phyloP scores from a whole-genome alignment of 2,113 vertebrate species.

The Tragelaphus imberbis region DNA sequence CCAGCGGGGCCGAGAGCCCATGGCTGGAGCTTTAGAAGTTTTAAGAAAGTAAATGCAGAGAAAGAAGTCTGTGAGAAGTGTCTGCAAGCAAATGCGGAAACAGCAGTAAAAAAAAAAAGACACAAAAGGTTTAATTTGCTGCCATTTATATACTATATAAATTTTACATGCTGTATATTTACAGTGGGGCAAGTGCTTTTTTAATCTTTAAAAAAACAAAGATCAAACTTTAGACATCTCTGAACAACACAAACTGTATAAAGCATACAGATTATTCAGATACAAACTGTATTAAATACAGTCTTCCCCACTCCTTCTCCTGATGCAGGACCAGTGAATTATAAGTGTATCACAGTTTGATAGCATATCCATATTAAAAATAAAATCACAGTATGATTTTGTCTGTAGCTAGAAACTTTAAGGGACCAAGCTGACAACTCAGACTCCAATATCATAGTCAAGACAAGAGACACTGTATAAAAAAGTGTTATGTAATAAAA shows the following conservation, averaged over 20 bases:
- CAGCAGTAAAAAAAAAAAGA: slow-evolving; percentile 13
- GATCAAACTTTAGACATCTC: slow-evolving; percentile 87
- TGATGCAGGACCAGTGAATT: slow-evolving; percentile 89
- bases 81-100: neutral
- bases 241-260: slow-evolving; percentile 88
- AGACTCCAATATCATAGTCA: slow-evolving; percentile 76
- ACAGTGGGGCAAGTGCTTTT: slow-evolving; percentile 89
- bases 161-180: slow-evolving; percentile 96
- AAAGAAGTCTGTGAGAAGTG: neutral
- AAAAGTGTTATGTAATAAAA: slow-evolving; percentile 82
- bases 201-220: slow-evolving; percentile 87
- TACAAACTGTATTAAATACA: slow-evolving; percentile 87
- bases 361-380: slow-evolving; percentile 88
- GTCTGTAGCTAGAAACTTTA: slow-evolving; percentile 85
- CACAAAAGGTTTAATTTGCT: slow-evolving; percentile 77
- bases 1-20: accelerated
- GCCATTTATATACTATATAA: slow-evolving; percentile 92
- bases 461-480: slow-evolving; percentile 82
- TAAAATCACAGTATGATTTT: slow-evolving; percentile 88
- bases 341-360: slow-evolving; percentile 89
- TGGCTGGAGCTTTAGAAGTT: neutral
- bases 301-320: slow-evolving; percentile 86
- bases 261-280: slow-evolving; percentile 88
- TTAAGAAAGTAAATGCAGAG: neutral
- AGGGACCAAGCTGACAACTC: slow-evolving; percentile 81